A percentile compares a stretch with the other conserved stretches of the same genome.
These are phyloP conservation scores for Thamnophis sirtalis DNA, from an alignment of 2,113 vertebrate species.

Conservation along the genomic window DNA sequence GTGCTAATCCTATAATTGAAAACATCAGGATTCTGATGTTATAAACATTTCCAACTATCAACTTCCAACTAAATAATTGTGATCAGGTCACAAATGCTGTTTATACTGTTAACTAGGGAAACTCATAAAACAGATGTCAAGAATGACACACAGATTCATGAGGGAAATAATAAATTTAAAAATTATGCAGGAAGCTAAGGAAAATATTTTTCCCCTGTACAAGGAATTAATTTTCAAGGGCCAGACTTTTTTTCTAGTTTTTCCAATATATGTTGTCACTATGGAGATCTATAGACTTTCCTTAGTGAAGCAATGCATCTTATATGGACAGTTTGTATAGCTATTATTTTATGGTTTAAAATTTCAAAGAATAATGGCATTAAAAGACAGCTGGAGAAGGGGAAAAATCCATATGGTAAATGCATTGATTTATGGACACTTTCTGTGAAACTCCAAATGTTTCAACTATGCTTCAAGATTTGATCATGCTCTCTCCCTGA, in stretches of 20 bases:
- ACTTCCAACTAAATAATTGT: not conserved
- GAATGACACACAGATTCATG: not conserved
- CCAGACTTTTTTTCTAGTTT: not conserved
- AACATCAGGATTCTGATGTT: not conserved
- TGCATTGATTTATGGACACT: not conserved
- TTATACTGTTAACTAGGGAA: not conserved
- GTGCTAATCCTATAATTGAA: not conserved
- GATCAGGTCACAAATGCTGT: not conserved
- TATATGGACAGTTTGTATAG: not conserved
- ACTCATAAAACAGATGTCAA: not conserved
- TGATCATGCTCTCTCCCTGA: not conserved
- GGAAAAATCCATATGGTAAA: not conserved
- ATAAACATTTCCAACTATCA: not conserved
- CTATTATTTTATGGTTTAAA: not conserved
- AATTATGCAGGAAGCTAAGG: not conserved
- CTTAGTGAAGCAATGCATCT: not conserved
- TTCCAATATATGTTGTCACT: not conserved
- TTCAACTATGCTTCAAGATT: not conserved
- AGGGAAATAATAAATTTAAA: not conserved
- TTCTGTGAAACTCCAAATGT: not conserved
- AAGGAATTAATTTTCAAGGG: not conserved
- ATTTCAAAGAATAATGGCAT: not conserved
- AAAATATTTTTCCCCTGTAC: not conserved
- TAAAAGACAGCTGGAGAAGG: not conserved
- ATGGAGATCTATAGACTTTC: not conserved